Evolutionary conservation across 2,888 invertebrate species (phyloP), one percentile per base, ranked within the genome.

Genomic region (Tetragonisca angustula): DNA sequence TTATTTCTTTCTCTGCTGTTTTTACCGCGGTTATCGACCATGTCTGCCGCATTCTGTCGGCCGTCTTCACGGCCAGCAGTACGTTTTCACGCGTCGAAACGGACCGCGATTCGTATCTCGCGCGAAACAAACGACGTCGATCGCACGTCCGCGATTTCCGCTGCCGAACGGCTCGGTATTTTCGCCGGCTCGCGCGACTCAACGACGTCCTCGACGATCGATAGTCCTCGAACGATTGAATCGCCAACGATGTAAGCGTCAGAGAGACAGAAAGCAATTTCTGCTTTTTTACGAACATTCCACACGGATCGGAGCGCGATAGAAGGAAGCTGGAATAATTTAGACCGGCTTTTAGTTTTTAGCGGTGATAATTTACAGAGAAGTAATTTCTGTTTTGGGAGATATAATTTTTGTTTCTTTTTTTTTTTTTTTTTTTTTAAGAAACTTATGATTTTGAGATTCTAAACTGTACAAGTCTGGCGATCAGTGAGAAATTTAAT

Each of bases 51-150:
- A 32, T 61, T 68, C 61, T 43, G 27, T 13, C 9, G 52, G 17
- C 1, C 50, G 67, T 73, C 69, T 79, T 74, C 52, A 62, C 68
- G n/a, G 32, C 32, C 32, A 32, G 32, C 32, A 4, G 4, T 73
- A 50, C 69, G 69, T 65, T 79, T 79, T 79, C 74, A 24, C 79
- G 80, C 70, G 80, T 71, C 71, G 70, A 15, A 62, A 67, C 59
- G 32, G 59, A 32, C n/a, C 32, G 71, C 50, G 67, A 72, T 78
- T 72, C 73, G 68, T 74, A 80, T 82, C 80, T 75, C 49, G 59
- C 67, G 78, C 84, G 62, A 78, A 68, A 78, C 70, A 78, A 77
- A 84, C 76, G 74, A 72, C 70, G 76, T 43, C 69, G 70, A 77
- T 71, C 65, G 77, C 27, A 68, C 62, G 65, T 32, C 73, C 27